A percentile compares a stretch with the other conserved stretches of the same genome.
These are phyloP conservation scores for Pachyramphus minor DNA, from an alignment of 2,113 vertebrate genomes.

Conservation along the genomic window DNA sequence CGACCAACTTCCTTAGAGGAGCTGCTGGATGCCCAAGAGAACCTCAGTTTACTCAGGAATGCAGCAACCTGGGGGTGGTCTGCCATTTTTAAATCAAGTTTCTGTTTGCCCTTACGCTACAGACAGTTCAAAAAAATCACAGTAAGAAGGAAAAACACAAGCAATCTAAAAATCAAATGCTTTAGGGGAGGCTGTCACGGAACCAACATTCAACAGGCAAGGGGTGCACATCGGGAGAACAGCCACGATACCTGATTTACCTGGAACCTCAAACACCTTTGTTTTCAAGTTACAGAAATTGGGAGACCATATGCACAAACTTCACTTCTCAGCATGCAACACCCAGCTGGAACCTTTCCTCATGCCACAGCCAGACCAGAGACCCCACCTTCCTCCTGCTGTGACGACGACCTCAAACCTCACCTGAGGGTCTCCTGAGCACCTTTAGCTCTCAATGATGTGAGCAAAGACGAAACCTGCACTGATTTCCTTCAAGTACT, in stretches of 20 bases:
- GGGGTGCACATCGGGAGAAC: not conserved
- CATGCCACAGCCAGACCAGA: not conserved
- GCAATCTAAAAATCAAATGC: not conserved
- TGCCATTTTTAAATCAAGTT: constrained; percentile 59
- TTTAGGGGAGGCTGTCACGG: not conserved
- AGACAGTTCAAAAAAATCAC: not conserved
- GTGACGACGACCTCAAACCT: not conserved
- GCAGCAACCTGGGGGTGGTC: constrained; percentile 57
- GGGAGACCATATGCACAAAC: too few species aligned
- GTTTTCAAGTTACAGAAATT: not conserved
- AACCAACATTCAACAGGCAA: not conserved
- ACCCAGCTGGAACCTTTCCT: not conserved
- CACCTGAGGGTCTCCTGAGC: not conserved
- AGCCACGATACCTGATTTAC: not conserved
- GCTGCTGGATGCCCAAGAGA: constrained; percentile 54
- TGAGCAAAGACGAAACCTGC: not conserved
- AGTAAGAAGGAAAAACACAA: not conserved
- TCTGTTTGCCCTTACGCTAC: constrained; percentile 42
- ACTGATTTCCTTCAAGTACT: not conserved
- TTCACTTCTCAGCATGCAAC: not conserved
- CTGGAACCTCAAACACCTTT: not conserved
- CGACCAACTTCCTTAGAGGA: constrained; percentile 13
- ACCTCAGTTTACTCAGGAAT: constrained; percentile 47
- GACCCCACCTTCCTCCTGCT: not conserved
- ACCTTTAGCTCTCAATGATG: not conserved